Conservation (phyloP, 2,113 vertebrate species). For the Microcebus jonahi region DNA sequence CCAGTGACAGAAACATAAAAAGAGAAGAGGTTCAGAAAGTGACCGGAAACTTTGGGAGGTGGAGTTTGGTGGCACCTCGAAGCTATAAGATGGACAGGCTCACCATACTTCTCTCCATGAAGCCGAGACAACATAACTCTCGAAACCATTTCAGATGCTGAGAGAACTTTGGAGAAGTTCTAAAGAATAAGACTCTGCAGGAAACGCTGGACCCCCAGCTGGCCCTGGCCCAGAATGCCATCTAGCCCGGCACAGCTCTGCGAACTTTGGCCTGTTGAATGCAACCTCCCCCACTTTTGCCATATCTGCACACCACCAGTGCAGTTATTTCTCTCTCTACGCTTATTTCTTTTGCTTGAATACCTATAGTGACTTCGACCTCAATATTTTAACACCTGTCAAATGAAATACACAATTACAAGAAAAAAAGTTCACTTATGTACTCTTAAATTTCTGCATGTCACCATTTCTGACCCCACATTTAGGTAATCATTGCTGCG, state of each 20-base stretch:
- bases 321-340: not conserved
- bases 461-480: too few relatives aligned
- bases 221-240: rapidly evolving
- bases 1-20: not conserved
- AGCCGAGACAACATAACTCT: not conserved
- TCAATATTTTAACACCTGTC: not conserved
- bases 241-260: too few relatives aligned
- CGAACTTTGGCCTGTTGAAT: not conserved
- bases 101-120: not conserved
- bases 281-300: not conserved
- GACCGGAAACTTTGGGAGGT: not conserved
- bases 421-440: not conserved
- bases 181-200: not conserved
- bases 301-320: not conserved
- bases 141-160: not conserved
- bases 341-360: not conserved
- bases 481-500: not conserved
- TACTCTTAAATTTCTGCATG: not conserved
- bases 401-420: not conserved
- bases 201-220: not conserved
- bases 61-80: not conserved
- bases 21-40: not conserved
- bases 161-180: not conserved
- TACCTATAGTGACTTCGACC: not conserved
- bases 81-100: not conserved